phyloP scores from a whole-genome alignment of 1,140 invertebrate species.

The Meteorus sp. region DNA sequence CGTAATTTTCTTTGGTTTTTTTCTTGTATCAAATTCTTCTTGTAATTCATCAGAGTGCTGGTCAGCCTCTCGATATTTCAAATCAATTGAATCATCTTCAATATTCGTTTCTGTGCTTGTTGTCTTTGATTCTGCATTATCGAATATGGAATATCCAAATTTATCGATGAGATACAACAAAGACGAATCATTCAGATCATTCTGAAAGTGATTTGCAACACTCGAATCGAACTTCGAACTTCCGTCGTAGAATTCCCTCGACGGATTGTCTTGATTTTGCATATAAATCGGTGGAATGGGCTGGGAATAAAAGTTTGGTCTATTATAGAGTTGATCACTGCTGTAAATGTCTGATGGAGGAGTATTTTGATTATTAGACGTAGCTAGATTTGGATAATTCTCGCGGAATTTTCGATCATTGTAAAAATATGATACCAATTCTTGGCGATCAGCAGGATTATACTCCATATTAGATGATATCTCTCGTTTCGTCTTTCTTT shows the following conservation, averaged over 20 bases:
- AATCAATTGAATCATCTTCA: too few relatives aligned
- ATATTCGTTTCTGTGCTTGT: background rate
- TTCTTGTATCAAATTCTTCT: background rate
- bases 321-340: background rate
- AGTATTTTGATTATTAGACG: background rate
- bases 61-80: too few relatives aligned
- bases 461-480: background rate
- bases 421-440: background rate
- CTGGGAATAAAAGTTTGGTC: background rate
- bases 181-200: background rate
- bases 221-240: too few relatives aligned
- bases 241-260: too few relatives aligned
- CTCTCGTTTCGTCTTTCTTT: too few relatives aligned
- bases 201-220: too few relatives aligned
- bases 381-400: conserved; percentile 1
- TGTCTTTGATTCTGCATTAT: background rate
- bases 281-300: background rate
- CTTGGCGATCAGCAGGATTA: background rate
- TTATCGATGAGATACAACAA: background rate
- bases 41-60: too few relatives aligned
- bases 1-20: background rate
- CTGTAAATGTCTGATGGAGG: background rate
- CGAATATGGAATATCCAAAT: background rate
- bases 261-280: background rate
- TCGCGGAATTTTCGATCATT: background rate